phyloP scores from a whole-genome alignment of 2,113 vertebrate genomes.

The pig (Sus scrofa) region T2T-Sscrofa CM000822.6:27901001-27901500 shows the following conservation, averaged over 20 bases:
- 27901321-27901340: background rate
- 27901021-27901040: background rate
- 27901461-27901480: background rate
- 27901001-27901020: background rate
- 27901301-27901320: background rate
- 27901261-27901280: too few relatives aligned
- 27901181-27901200: too few relatives aligned
- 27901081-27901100: background rate
- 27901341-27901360: background rate
- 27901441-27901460: background rate
- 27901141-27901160: too few relatives aligned
- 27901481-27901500: background rate
- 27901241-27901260: too few relatives aligned
- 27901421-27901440: slow-evolving; percentile 19
- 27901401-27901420: background rate
- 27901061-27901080: background rate
- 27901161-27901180: too few relatives aligned
- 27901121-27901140: slow-evolving; percentile 7
- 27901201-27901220: too few relatives aligned
- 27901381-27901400: background rate
- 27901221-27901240: too few relatives aligned
- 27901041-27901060: background rate
- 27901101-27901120: background rate
- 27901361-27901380: background rate
- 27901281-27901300: too few relatives aligned